Evolutionary conservation across 2,797 vertebrate species (phyloP).

Genomic region (Hafferia zeledoni): DNA sequence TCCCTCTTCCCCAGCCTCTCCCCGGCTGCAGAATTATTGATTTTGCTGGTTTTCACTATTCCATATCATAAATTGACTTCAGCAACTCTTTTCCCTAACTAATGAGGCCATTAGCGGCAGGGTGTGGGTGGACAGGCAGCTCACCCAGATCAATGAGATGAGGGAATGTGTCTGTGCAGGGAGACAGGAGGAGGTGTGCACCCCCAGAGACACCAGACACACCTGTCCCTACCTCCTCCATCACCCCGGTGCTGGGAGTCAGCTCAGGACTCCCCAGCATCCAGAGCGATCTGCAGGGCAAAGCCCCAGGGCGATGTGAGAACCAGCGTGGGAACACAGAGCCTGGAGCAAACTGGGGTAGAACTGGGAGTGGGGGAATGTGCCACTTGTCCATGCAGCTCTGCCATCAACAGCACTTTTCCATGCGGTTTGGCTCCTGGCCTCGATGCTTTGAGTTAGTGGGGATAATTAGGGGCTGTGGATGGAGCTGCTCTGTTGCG

Average conservation of each 20-base stretch:
- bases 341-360: not conserved
- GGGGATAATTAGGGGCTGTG: not conserved
- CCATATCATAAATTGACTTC: constrained; percentile 3
- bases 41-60: not conserved
- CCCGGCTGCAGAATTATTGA: not conserved
- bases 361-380: accelerated
- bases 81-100: constrained; percentile 31
- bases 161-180: not conserved
- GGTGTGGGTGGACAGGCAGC: not conserved
- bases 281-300: accelerated
- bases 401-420: accelerated
- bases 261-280: not conserved
- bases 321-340: not conserved
- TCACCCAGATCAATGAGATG: not conserved
- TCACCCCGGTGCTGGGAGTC: accelerated
- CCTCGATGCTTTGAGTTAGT: accelerated
- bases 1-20: not conserved
- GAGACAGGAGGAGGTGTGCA: not conserved
- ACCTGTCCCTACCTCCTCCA: accelerated
- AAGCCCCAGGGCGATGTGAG: accelerated
- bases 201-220: accelerated
- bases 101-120: constrained; percentile 41
- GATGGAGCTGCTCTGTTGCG: accelerated
- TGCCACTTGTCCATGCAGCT: accelerated
- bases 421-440: accelerated